These are phyloP conservation scores for Alca torda DNA, from an alignment of 2,797 vertebrate genomes.

Conservation along the genomic window DNA sequence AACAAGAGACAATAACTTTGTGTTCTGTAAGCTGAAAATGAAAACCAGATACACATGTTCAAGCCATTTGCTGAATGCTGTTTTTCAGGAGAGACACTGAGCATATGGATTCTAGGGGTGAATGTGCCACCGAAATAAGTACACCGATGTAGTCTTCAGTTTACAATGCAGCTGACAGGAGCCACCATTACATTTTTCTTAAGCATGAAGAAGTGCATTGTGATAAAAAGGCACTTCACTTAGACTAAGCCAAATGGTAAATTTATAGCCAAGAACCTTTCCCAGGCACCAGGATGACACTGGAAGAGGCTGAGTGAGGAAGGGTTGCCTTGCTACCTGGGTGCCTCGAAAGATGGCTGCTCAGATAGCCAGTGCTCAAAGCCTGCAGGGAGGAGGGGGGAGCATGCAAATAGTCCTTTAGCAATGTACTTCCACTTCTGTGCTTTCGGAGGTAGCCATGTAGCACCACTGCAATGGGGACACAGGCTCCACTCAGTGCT, in stretches of 20 bases:
- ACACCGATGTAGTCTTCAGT: not conserved
- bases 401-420: not conserved
- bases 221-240: not conserved
- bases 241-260: not conserved
- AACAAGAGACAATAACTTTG: not conserved
- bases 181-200: not conserved
- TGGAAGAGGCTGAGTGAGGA: not conserved
- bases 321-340: not conserved
- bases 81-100: not conserved
- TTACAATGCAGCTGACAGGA: not conserved
- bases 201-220: not conserved
- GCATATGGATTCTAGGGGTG: not conserved
- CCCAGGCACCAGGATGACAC: not conserved
- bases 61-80: not conserved
- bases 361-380: not conserved
- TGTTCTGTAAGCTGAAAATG: slow-evolving; percentile 17
- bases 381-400: not conserved
- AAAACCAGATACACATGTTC: slow-evolving; percentile 32
- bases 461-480: not conserved
- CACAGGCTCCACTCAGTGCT: not conserved
- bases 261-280: not conserved
- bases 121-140: not conserved
- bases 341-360: not conserved
- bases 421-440: not conserved
- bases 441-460: not conserved